Evolutionary conservation across 2,113 vertebrate species (phyloP), one percentile per base, ranked within the genome.

Genomic region (Myodes glareolus): DNA sequence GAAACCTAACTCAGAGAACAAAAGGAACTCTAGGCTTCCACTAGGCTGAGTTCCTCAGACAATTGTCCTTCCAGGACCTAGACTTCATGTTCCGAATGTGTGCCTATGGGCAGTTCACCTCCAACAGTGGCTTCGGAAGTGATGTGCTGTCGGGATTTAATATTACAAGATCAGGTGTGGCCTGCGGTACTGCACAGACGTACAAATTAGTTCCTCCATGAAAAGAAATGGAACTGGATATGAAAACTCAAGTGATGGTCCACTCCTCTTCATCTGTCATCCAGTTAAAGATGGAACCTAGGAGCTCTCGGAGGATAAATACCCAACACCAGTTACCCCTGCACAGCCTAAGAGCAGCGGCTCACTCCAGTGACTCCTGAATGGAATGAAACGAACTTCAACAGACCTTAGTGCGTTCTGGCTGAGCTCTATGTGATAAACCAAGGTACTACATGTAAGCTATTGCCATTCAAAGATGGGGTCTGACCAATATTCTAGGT

Each of bases 181-280:
- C 45, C 87, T 50, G 75, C n/a, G 65, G 78, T 58, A 72, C 7
- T 13, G 1, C 5, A 91, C 3, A 31, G 33, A 81, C 70, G 91
- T 65, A 94, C 45, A 88, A 42, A 81, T 72, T 39, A 77, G 73
- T 39, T 86, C 70, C 81, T 88, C 90, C 85, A 45, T 80, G 87
- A 84, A 84, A 77, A 72, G 63, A 95, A 94, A 87, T n/a, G 33
- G 92, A 94, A 92, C 58, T 21, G 25, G 42, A 89, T 55, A n/a
- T 5, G 25, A 97, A 91, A 95, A 97, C 84, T 73, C 75, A 89
- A 91, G 73, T 58, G 45, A 86, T 33, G 1, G 19, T 94, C 55
- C 92, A 72, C 63, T 85, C 47, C 1, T 45, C 45, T n/a, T 27
- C 39, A 76, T 63, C 58, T 91, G 78, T 52, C 33, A 67, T 42